Base-by-base conservation (phyloP, 2,113 vertebrate genomes). In the Pontoporia blainvillei region DNA sequence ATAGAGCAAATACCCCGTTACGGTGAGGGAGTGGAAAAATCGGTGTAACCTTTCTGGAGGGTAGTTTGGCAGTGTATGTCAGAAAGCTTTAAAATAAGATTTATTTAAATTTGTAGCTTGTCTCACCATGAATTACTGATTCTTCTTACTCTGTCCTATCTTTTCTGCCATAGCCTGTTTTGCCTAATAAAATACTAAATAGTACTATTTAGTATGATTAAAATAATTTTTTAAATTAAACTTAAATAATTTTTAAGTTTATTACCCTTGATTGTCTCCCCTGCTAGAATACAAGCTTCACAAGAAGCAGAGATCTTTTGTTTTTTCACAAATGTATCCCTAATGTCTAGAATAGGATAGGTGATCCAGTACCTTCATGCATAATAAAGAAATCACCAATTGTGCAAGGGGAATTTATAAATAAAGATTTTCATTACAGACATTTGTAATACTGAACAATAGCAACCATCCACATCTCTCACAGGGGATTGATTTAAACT, bases 401-500 rank as follows among this genome's bases (percentile, higher is more conserved):
- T 49, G 8, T 82, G 27, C 52, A 18, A 31, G 94, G 79, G 73
- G 84, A 52, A 92, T 83, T 61, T 92, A 61, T 84, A 94, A 84
- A 78, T 67, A 44, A 90, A 95, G 17, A 29, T 67, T 81, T 88
- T 81, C 20, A 66, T 94, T 52, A 20, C 27, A 94, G 88, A 41
- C 76, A 52, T 93, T 86, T 83, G 20, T 94, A 85, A 88, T 29
- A 85, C 85, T 91, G 87, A 94, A 88, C 92, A 95, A 76, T 76
- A 67, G 71, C 72, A 89, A 81, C 75, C 29, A 21, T 87, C 5
- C 64, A 46, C 72, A 46, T 34, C n/a, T 81, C 59, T 96, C 91
- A 95, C 88, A 75, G 81, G 90, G 90, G 61, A 88, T 83, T 96
- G 91, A 92, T 85, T 82, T 81, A 92, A 86, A 94, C 73, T 78